These are phyloP conservation scores for Pristionchus japonicus DNA, from an alignment of 2,888 invertebrate species.

Conservation along the genomic window DNA sequence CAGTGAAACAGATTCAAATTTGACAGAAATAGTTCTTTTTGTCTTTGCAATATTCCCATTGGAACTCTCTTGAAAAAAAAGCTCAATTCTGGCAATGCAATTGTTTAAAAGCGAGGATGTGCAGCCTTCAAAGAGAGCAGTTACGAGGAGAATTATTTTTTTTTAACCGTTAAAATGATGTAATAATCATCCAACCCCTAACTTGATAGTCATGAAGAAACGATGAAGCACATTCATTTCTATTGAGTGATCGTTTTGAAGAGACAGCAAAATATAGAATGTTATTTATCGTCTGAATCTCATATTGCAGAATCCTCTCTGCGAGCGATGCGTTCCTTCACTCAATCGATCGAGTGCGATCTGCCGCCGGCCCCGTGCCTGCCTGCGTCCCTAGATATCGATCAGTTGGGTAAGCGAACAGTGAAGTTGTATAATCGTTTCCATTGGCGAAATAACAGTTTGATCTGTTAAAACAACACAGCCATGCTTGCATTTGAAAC, in stretches of 20 bases:
- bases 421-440: no score
- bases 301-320: constrained; percentile 17
- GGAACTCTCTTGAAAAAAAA: neutral
- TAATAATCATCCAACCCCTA: neutral
- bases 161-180: neutral
- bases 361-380: constrained; percentile 47
- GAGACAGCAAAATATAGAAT: no score
- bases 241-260: neutral
- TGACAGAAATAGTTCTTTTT: no score
- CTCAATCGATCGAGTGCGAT: constrained; percentile 72
- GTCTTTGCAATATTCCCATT: no score
- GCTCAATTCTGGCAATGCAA: neutral
- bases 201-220: neutral
- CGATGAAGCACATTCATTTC: neutral
- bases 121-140: no score
- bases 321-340: constrained; percentile 73
- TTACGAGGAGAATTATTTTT: neutral
- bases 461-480: no score
- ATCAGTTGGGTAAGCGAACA: constrained; percentile 41
- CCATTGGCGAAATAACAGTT: neutral
- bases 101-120: no score
- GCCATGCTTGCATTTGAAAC: no score
- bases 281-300: no score
- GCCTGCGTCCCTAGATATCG: constrained; percentile 23
- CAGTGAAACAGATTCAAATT: no score